Percentiles rank a stretch among this genome's conserved stretches.
Conservation (phyloP, 1,140 invertebrate species). For the Sycobia sp. region DNA sequence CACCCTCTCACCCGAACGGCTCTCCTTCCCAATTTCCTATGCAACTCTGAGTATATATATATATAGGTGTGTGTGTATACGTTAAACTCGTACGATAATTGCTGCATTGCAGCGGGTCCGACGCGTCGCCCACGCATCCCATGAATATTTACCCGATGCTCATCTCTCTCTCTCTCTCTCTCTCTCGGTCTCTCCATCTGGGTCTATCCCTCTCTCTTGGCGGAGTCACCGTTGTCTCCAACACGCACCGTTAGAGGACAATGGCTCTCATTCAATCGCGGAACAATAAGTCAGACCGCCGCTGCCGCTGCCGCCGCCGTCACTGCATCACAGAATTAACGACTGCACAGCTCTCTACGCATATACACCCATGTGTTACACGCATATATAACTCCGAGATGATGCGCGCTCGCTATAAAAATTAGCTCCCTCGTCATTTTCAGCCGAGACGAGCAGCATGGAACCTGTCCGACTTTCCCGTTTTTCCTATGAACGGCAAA, state of each 20-base stretch:
- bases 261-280: constrained; percentile 27
- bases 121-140: constrained; percentile 23
- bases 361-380: background rate
- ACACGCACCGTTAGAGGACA: constrained; percentile 29
- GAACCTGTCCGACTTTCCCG: background rate
- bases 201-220: background rate
- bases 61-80: no score
- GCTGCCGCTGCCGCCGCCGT: no score
- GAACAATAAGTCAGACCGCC: constrained; percentile 30
- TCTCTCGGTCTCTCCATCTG: background rate
- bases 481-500: no score
- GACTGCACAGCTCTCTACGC: background rate
- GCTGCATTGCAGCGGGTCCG: background rate
- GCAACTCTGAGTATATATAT: no score
- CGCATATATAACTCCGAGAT: no score
- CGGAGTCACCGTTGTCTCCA: background rate
- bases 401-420: no score
- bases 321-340: constrained; percentile 26
- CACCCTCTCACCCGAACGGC: no score
- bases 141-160: constrained; percentile 19
- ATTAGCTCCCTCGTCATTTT: constrained; percentile 20
- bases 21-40: background rate
- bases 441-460: background rate
- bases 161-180: background rate
- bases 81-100: constrained; percentile 21